A percentile compares a stretch with the other conserved stretches of the same genome.
Conservation (phyloP, 2,797 vertebrate species). For the Lindbergichthys nudifrons region DNA sequence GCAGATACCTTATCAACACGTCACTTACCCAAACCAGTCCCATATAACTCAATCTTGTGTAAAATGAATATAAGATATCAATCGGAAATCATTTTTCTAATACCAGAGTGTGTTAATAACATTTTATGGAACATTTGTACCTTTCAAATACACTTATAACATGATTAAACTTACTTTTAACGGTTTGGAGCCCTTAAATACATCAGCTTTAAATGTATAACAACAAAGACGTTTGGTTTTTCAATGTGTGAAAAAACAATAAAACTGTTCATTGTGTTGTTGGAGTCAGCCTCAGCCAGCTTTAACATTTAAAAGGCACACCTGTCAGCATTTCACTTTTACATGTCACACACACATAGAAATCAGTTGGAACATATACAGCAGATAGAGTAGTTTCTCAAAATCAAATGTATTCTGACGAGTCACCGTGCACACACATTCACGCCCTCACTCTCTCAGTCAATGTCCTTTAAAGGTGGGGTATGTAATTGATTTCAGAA, state of each 20-base stretch:
- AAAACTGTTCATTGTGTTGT: conserved; percentile 14
- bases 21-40: conserved; percentile 11
- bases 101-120: not conserved
- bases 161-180: not conserved
- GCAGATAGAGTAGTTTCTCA: too few relatives aligned
- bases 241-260: conserved; percentile 9
- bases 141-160: too few relatives aligned
- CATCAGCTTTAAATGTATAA: not conserved
- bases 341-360: too few relatives aligned
- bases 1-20: conserved; percentile 52
- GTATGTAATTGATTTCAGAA: too few relatives aligned
- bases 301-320: too few relatives aligned
- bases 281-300: too few relatives aligned
- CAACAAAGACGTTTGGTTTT: not conserved
- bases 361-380: too few relatives aligned
- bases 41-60: not conserved
- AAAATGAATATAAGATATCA: not conserved
- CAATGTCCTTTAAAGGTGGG: too few relatives aligned
- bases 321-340: too few relatives aligned
- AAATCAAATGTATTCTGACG: too few relatives aligned
- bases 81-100: not conserved
- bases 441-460: too few relatives aligned
- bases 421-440: too few relatives aligned
- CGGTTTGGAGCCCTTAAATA: conserved; percentile 1
- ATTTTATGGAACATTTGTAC: not conserved